Conservation (phyloP, 2,888 invertebrate genomes). For the Orthonevra nobilis region DNA sequence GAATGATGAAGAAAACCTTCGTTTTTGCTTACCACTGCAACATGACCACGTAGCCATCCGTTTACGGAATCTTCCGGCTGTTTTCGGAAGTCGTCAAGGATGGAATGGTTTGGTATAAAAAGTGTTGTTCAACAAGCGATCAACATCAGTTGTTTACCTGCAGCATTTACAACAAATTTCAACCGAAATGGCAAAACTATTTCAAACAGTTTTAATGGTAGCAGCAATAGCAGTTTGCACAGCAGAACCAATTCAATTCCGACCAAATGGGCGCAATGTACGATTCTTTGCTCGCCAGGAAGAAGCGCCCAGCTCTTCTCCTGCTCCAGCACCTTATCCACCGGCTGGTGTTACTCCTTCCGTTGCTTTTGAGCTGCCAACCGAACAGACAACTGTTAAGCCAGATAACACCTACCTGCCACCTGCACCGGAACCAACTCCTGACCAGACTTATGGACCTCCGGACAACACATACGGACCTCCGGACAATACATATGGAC, state of each 20-base stretch:
- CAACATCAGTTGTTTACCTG: conserved; percentile 44
- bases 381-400: conserved; percentile 39
- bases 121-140: neutral
- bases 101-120: no score
- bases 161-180: neutral
- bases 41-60: conserved; percentile 7
- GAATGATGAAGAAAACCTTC: no score
- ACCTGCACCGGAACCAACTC: conserved; percentile 39
- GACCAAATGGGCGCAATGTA: conserved; percentile 49
- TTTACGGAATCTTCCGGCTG: no score
- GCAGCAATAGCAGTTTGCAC: conserved; percentile 19
- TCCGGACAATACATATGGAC: conserved; percentile 37
- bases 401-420: no score
- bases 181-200: conserved; percentile 44
- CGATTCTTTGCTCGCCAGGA: conserved; percentile 56
- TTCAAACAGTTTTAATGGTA: conserved; percentile 9
- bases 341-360: conserved; percentile 54
- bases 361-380: conserved; percentile 59
- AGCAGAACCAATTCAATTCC: conserved; percentile 51
- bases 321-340: conserved; percentile 48
- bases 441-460: conserved; percentile 51
- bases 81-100: no score
- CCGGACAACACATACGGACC: conserved; percentile 55
- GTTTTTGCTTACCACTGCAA: no score
- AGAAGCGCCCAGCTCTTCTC: conserved; percentile 20